phyloP scores from a whole-genome alignment of 1,140 invertebrate species.

The Ruditapes philippinarum region DNA sequence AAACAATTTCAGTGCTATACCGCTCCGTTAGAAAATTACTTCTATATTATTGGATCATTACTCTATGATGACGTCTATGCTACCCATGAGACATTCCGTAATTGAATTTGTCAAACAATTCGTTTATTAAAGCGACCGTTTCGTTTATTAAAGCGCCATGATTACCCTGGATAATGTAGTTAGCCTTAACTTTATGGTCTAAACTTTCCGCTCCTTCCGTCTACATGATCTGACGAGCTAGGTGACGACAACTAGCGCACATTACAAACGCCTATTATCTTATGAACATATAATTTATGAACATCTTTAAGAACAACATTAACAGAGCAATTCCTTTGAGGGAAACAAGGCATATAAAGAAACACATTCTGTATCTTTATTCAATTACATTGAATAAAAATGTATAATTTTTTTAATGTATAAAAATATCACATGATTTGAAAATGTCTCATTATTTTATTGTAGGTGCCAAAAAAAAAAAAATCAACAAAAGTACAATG shows the following conservation, averaged over 20 bases:
- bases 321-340: too few relatives aligned
- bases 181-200: constrained; percentile 39
- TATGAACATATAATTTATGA: too few relatives aligned
- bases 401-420: too few relatives aligned
- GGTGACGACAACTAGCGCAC: neutral
- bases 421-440: too few relatives aligned
- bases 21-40: constrained; percentile 16
- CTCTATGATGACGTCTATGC: constrained; percentile 32
- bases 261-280: constrained; percentile 6
- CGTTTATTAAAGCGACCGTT: constrained; percentile 48
- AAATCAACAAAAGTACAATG: too few relatives aligned
- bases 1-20: neutral
- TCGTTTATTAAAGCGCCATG: constrained; percentile 51
- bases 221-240: neutral
- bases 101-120: constrained; percentile 56
- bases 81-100: constrained; percentile 21
- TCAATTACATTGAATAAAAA: too few relatives aligned
- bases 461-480: too few relatives aligned
- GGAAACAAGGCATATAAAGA: too few relatives aligned
- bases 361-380: too few relatives aligned
- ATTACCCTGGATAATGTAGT: constrained; percentile 46
- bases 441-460: too few relatives aligned
- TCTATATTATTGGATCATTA: constrained; percentile 53
- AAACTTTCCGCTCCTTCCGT: constrained; percentile 5
- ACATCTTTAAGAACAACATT: too few relatives aligned